phyloP scores from a whole-genome alignment of 1,140 invertebrate species.

The Homarus americanus region DNA sequence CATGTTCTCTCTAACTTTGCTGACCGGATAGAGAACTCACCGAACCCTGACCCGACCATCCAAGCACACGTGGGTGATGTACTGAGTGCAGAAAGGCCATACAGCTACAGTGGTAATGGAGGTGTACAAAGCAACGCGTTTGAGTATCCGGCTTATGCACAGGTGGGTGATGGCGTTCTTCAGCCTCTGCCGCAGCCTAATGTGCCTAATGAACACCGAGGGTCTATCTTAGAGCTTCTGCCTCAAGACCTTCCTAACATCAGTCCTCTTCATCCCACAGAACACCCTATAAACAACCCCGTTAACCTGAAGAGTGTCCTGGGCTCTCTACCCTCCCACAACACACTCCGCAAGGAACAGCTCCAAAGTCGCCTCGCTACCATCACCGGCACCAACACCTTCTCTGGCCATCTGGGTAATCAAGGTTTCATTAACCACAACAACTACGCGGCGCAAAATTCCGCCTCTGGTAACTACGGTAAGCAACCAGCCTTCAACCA shows the following conservation, averaged over 20 bases:
- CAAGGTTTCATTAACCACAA: constrained; percentile 29
- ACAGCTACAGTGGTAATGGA: background rate
- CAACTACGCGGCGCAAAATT: constrained; percentile 27
- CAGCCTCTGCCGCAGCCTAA: background rate
- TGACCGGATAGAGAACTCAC: background rate
- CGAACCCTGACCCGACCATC: background rate
- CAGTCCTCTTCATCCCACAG: background rate
- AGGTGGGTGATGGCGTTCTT: background rate
- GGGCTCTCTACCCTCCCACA: constrained; percentile 1
- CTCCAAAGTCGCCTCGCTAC: constrained; percentile 11
- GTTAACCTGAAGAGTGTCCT: background rate
- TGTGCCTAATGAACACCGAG: background rate
- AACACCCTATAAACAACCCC: background rate
- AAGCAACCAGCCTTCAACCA: constrained; percentile 4
- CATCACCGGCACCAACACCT: constrained; percentile 41
- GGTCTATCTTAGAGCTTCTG: constrained; percentile 33
- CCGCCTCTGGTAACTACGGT: constrained; percentile 24
- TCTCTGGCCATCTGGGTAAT: constrained; percentile 37
- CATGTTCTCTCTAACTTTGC: constrained; percentile 7
- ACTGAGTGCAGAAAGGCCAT: background rate
- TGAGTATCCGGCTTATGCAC: no score
- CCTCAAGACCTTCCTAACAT: background rate
- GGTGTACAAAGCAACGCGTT: no score
- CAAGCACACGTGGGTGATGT: background rate
- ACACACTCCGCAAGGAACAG: constrained; percentile 10